Evolutionary conservation across 2,888 invertebrate species (phyloP), one percentile per base, ranked within the genome.

Genomic region (Ectemnius lituratus): DNA sequence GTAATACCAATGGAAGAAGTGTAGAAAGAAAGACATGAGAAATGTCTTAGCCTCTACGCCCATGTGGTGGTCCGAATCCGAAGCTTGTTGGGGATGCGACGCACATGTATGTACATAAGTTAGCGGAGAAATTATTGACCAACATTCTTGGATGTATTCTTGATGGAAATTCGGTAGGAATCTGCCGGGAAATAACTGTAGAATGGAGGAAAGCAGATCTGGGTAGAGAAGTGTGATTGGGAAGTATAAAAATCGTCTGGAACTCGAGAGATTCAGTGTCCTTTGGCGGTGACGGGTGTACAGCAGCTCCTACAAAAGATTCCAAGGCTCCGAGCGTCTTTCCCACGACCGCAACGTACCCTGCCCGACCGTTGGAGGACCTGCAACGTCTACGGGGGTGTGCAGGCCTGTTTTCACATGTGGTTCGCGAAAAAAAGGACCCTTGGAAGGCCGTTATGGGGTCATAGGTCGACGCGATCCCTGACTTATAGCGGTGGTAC

Each of bases 291-390:
- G 46, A 56, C 62, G 16, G 64, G 61, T 23, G 13, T 46, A 11
- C 16, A 11, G 13, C 20, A 23, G 60, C 49, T 58, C 56, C 68
- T 73, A 62, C 82, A 85, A 86, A 75, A 82, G 76, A 82, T 84
- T 81, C 67, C 64, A 76, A 71, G 79, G 73, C 76, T 62, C 52
- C 58, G 28, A 46, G 57, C 77, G 74, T 82, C 84, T 88, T 88
- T 88, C 88, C 88, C 88, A 88, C 88, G 88, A 86, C 82, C 81
- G 67, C 80, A 75, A 83, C 78, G 75, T 81, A 84, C 85, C 84
- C 82, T 73, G 66, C 58, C 70, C 72, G 79, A 84, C 73, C 85
- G 87, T 87, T 87, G 74, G 76, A 75, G 79, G 82, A 84, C 78
- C 82, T 78, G 81, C 74, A 64, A 67, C 79, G 75, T 77, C 73